Evolutionary conservation across 2,888 invertebrate species (phyloP).

Genomic region (Nomada lathburiana): DNA sequence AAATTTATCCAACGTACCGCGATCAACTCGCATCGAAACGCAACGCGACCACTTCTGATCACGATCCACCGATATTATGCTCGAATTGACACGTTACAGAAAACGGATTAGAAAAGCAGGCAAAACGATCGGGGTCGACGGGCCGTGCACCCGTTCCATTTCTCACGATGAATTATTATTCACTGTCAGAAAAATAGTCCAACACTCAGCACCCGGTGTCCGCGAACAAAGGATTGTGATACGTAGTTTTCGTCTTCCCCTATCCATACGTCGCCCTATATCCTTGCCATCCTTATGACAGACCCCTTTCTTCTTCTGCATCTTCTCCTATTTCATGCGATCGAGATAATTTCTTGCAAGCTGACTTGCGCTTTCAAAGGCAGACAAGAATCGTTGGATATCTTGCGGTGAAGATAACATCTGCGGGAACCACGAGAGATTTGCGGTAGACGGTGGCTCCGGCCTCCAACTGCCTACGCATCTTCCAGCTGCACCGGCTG

Average conservation of each 20-base stretch:
- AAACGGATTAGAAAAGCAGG: conserved; percentile 27
- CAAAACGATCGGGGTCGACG: not conserved
- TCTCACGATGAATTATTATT: conserved; percentile 52
- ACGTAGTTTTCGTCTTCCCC: conserved; percentile 21
- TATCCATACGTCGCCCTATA: conserved; percentile 23
- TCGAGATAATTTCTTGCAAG: conserved; percentile 46
- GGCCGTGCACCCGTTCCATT: conserved; percentile 19
- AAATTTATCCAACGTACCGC: not conserved
- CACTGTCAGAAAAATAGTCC: conserved; percentile 33
- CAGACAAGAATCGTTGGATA: conserved; percentile 52
- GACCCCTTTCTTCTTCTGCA: conserved; percentile 21
- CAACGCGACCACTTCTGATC: not conserved
- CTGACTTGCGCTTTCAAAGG: conserved; percentile 19
- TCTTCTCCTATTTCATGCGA: conserved; percentile 48
- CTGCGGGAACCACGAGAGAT: conserved; percentile 60
- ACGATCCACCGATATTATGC: not conserved
- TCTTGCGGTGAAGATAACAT: conserved; percentile 57
- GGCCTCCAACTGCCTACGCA: conserved; percentile 61
- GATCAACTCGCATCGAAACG: not conserved
- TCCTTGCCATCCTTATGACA: conserved; percentile 23
- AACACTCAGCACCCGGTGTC: conserved; percentile 3
- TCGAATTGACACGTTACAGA: conserved; percentile 29
- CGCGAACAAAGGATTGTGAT: conserved; percentile 50
- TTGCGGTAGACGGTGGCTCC: conserved; percentile 63
- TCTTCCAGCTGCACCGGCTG: conserved; percentile 61